Evolutionary conservation across 2,888 invertebrate species (phyloP), one percentile per base, ranked within the genome.

Genomic region (Apotomis betuletana): DNA sequence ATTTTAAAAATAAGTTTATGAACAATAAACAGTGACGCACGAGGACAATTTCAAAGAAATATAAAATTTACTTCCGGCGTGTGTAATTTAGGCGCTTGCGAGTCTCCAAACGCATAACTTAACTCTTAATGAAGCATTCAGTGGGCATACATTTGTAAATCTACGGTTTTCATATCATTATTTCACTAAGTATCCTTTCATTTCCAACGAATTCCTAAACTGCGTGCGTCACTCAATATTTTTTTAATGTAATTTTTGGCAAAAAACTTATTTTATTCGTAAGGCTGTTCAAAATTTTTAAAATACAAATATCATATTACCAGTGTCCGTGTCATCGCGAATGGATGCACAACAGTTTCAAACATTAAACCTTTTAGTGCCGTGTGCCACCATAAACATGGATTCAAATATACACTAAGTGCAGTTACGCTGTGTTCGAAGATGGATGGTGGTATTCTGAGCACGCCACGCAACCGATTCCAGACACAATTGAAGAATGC

Each of bases 401-500:
- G 88, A 85, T 83, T 85, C 85, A 63, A 88, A 86, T 78, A 86
- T 87, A 85, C 83, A 87, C 78, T 90, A 74, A 84, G 85, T 86
- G 83, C 70, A 76, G 83, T 84, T 81, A 69, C 58, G 74, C 54
- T 65, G 69, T 74, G 70, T 62, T 54, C 76, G 65, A 87, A 85
- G 78, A 94, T 94, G 94, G 94, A 94, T 83, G 91, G 94, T 84
- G 94, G 94, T 79, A 88, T 92, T 75, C 81, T 94, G 80, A 91
- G 93, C 81, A 88, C 92, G 71, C 91, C 88, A 78, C 91, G 88
- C 77, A 92, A 85, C 80, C 89, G 91, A 86, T 91, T 93, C 78
- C 83, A 90, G 74, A 86, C 87, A 62, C 92, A 91, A 79, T 78
- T 92, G 78, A 92, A 93, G 83, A 92, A 91, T 89, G 92, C 92